phyloP scores from a whole-genome alignment of 2,888 invertebrate species.

The Ametastegia equiseti region DNA sequence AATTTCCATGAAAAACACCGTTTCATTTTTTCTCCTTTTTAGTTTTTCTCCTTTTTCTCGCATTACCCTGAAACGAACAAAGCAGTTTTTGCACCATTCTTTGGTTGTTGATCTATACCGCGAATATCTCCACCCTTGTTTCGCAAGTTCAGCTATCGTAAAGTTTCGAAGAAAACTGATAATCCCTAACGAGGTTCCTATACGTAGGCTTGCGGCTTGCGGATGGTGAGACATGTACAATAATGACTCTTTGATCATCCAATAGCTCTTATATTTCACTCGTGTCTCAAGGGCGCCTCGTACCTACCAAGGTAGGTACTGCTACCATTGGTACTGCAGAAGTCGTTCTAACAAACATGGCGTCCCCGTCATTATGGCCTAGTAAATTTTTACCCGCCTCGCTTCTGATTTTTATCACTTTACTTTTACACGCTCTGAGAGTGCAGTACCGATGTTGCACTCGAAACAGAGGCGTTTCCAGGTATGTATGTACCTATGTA shows the following conservation, averaged over 20 bases:
- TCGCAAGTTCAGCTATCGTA: neutral
- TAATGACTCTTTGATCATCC: conserved; percentile 46
- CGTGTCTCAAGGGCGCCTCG: conserved; percentile 35
- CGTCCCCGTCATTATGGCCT: conserved; percentile 44
- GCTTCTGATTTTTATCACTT: conserved; percentile 11
- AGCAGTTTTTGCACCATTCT: neutral
- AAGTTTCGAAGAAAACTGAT: neutral
- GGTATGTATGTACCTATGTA: no score
- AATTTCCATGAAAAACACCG: conserved; percentile 14
- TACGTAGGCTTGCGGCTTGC: neutral
- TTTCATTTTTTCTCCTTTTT: neutral
- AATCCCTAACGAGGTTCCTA: conserved; percentile 24
- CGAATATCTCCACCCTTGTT: neutral
- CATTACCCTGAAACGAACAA: neutral
- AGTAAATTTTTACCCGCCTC: neutral
- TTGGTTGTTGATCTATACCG: neutral
- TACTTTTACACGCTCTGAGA: neutral
- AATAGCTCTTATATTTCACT: conserved; percentile 39
- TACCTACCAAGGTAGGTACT: no score
- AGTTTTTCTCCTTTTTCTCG: neutral
- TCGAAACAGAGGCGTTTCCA: conserved; percentile 17
- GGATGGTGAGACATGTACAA: conserved; percentile 7
- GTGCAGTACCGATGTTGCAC: conserved; percentile 3
- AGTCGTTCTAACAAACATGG: conserved; percentile 38
- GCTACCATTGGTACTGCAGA: conserved; percentile 9